Conservation (phyloP, 2,888 invertebrate genomes). For the Trissoscelio sp. region DNA sequence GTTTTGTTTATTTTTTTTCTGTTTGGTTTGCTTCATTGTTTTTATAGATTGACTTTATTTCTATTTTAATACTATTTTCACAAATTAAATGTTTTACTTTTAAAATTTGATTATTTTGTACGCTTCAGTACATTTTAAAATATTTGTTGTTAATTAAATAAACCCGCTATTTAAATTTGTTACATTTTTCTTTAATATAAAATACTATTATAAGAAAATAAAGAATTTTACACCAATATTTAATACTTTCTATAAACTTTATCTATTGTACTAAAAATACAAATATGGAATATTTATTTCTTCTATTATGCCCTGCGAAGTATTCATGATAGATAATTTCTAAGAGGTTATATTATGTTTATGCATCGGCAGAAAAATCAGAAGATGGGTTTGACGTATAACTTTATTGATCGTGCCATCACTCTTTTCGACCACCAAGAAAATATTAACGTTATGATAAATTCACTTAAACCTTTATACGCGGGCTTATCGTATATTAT, state of each 20-base stretch:
- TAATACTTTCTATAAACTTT: not conserved
- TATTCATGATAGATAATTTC: slow-evolving; percentile 11
- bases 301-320: not conserved
- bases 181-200: too few species aligned
- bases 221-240: too few species aligned
- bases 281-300: not conserved
- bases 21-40: too few species aligned
- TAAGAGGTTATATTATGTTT: slow-evolving; percentile 18
- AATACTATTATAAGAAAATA: too few species aligned
- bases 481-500: not conserved
- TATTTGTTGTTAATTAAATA: too few species aligned
- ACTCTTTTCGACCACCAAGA: slow-evolving; percentile 17
- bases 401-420: slow-evolving; percentile 21
- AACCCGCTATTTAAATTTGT: too few species aligned
- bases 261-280: not conserved
- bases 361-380: slow-evolving; percentile 9
- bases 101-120: too few species aligned
- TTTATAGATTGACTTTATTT: too few species aligned
- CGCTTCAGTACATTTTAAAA: too few species aligned
- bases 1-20: too few species aligned
- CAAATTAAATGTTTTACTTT: too few species aligned
- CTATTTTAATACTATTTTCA: too few species aligned
- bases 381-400: slow-evolving; percentile 15
- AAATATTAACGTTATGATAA: slow-evolving; percentile 15
- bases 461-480: not conserved